Evolutionary conservation across 2,888 invertebrate species (phyloP).

Genomic region (Cenopis cana): DNA sequence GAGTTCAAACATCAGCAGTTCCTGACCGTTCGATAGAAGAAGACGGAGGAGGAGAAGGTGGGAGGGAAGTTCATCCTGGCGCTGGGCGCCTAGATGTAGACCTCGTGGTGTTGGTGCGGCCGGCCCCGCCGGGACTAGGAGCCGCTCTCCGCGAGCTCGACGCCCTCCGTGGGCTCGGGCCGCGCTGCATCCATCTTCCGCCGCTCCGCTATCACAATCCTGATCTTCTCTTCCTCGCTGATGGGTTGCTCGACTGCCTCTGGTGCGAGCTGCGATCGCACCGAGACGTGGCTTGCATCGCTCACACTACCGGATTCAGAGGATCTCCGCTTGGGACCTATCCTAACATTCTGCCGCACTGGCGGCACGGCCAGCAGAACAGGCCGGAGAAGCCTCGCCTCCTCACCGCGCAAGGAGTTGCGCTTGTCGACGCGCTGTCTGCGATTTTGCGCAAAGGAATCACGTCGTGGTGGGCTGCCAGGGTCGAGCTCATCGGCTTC

Average conservation of each 20-base stretch:
- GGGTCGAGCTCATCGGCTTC: conserved; percentile 82
- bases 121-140: conserved; percentile 84
- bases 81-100: conserved; percentile 73
- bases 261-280: conserved; percentile 58
- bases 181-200: conserved; percentile 83
- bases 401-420: conserved; percentile 77
- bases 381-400: conserved; percentile 75
- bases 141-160: conserved; percentile 75
- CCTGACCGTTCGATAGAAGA: conserved; percentile 62
- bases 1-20: conserved; percentile 72
- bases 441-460: conserved; percentile 82
- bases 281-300: conserved; percentile 61
- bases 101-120: conserved; percentile 82
- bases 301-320: conserved; percentile 68
- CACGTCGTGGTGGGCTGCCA: conserved; percentile 75
- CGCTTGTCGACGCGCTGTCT: conserved; percentile 76
- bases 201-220: conserved; percentile 86
- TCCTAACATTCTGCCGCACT: conserved; percentile 64
- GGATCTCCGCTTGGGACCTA: conserved; percentile 62
- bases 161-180: conserved; percentile 69
- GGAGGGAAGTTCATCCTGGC: conserved; percentile 49
- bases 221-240: conserved; percentile 82
- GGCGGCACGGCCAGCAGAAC: conserved; percentile 73
- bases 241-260: conserved; percentile 63
- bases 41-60: conserved; percentile 52